Evolutionary conservation across 2,888 invertebrate genomes (phyloP).

Genomic region (Drosophila heteroneura): DNA sequence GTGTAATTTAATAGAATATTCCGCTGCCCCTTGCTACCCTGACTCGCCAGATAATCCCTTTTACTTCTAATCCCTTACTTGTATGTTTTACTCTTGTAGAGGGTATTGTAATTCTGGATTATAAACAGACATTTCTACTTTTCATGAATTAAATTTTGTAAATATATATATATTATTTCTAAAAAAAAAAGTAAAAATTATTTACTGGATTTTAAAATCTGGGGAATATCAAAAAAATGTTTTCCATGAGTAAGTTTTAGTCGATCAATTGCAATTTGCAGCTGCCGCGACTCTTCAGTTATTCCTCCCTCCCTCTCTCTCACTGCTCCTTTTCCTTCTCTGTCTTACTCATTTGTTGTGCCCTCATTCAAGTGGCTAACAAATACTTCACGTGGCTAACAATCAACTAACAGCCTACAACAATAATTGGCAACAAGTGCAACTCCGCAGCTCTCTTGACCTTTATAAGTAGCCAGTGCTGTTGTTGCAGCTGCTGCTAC

Average conservation of each 20-base stretch:
- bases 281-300: background rate
- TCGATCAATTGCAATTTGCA: background rate
- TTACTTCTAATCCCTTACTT: too few species aligned
- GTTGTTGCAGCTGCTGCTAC: slow-evolving; percentile 19
- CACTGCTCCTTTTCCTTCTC: too few species aligned
- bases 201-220: background rate
- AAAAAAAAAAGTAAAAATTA: background rate
- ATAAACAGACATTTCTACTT: background rate
- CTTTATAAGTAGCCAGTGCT: slow-evolving; percentile 58
- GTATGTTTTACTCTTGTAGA: background rate
- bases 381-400: slow-evolving; percentile 55
- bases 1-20: background rate
- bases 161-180: background rate
- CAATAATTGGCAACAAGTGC: slow-evolving; percentile 52
- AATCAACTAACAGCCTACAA: slow-evolving; percentile 16
- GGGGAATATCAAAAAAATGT: background rate
- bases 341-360: slow-evolving; percentile 22
- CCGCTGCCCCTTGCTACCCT: background rate
- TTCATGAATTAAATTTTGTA: background rate
- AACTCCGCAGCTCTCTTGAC: slow-evolving; percentile 62
- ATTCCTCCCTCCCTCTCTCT: background rate
- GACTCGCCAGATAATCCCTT: background rate
- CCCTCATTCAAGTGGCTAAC: slow-evolving; percentile 52
- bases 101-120: background rate
- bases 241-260: background rate